These are phyloP conservation scores for Heteromormyrus szaboi DNA, from an alignment of 2,797 vertebrate species.

Conservation along the genomic window DNA sequence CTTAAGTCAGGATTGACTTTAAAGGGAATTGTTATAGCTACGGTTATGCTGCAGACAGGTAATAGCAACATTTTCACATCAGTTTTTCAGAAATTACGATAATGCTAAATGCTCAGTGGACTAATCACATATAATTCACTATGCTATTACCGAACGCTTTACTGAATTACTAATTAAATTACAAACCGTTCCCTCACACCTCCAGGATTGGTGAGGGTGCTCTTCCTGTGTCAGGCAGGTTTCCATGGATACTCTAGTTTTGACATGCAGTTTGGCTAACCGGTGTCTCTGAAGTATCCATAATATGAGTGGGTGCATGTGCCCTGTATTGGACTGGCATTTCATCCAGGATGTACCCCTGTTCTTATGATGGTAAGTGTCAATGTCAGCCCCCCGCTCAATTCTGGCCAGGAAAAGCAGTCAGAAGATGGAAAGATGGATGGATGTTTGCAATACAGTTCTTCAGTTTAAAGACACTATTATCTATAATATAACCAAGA, in stretches of 20 bases:
- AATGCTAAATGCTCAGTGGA: background rate
- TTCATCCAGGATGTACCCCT: background rate
- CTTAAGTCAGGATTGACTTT: background rate
- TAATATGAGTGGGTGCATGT: background rate
- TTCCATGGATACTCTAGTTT: background rate
- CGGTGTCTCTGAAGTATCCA: background rate
- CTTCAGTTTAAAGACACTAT: background rate
- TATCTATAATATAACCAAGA: background rate
- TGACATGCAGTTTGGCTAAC: background rate
- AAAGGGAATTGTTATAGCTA: background rate
- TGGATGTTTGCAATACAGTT: background rate
- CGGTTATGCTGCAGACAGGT: background rate
- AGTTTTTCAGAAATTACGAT: background rate
- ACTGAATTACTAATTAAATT: background rate
- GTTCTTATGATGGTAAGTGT: background rate
- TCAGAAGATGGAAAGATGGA: background rate
- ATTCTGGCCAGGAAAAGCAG: background rate
- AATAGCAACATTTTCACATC: background rate
- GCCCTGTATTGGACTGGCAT: background rate
- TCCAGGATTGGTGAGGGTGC: background rate
- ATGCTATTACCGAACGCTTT: background rate
- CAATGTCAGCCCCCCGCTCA: background rate
- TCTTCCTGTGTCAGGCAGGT: background rate
- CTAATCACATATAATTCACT: background rate
- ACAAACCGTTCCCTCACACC: background rate